Base-by-base conservation (phyloP, 2,113 vertebrate genomes). In the Colistium nudipinnis region DNA sequence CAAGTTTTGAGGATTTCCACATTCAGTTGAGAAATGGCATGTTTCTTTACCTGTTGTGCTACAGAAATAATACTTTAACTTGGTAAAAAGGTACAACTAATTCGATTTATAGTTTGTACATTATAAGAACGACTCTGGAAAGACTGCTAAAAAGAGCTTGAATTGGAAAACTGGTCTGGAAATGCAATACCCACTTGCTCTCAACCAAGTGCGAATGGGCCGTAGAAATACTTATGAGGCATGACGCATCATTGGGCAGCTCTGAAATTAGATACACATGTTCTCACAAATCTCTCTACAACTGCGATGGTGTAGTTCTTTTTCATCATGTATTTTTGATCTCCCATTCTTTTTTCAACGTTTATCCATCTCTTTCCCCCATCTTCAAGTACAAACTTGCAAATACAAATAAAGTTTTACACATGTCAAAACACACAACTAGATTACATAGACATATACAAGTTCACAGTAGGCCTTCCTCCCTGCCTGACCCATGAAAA, bases 261-360 rank as follows among this genome's bases (percentile, higher is more conserved):
- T 54, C 51, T 24, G 33, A 76, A 68, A 78, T 80, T 49, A 59
- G 52, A 70, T 24, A 57, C 65, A 85, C 52, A 71, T 80, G 82
- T 81, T 75, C 63, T 48, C 16, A 7, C 62, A 65, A 74, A 82
- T 62, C 38, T 39, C 33, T 30, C n/a, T n/a, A n/a, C n/a, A 45
- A 54, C 65, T 80, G 52, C 13, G 30, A 49, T 1, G 38, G 31
- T 66, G 52, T 17, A 39, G 5, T 53, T 67, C 20, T 33, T 44
- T 4, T 20, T 62, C 59, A 52, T 13, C 47, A 25, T 71, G 47
- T 70, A 20, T 31, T 68, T 51, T 12, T 33, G 45, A 64, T 51
- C 39, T 7, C 13, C 27, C n/a, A 44, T 19, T 70, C 43, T 61
- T 16, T 31, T 44, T 16, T 17, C 65, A 11, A 30, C 3, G 10